Conservation (phyloP, 2,113 vertebrate genomes). For the Microtus pennsylvanicus region DNA sequence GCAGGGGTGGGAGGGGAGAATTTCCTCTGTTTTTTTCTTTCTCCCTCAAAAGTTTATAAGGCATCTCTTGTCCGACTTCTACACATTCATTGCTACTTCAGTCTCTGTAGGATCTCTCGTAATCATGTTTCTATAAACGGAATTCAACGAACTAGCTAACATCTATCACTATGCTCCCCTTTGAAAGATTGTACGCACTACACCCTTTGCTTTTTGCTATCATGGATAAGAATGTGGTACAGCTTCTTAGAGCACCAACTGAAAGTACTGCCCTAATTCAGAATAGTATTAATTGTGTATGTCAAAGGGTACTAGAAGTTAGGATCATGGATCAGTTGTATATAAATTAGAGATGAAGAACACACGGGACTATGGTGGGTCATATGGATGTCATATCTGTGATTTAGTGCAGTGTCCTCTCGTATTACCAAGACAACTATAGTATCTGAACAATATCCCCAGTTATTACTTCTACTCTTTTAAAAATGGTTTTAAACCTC, state of each 20-base stretch:
- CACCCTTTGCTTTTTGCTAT: conserved; percentile 10
- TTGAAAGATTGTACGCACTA: neutral
- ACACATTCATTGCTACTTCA: neutral
- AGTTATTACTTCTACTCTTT: neutral
- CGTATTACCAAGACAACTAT: neutral
- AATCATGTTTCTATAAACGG: neutral
- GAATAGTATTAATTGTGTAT: conserved; percentile 6
- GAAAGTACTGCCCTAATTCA: neutral
- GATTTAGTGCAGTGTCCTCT: neutral
- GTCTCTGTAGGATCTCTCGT: neutral
- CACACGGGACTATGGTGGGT: neutral
- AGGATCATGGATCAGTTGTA: neutral
- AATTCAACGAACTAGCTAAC: conserved; percentile 16
- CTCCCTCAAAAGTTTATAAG: neutral
- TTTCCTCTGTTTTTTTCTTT: conserved; percentile 1
- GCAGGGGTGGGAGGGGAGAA: neutral
- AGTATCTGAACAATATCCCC: conserved; percentile 1
- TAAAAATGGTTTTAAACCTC: neutral
- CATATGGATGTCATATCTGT: neutral
- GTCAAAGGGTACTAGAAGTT: neutral
- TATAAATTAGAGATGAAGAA: conserved; percentile 14
- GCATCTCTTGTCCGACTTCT: neutral
- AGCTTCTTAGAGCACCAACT: neutral
- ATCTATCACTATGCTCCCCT: neutral
- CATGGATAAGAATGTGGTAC: neutral